A percentile compares a stretch with the other conserved stretches of the same genome.
Conservation (phyloP, 37 sponge, comb jelly and placozoan species). For the Bolinopsis microptera region DNA sequence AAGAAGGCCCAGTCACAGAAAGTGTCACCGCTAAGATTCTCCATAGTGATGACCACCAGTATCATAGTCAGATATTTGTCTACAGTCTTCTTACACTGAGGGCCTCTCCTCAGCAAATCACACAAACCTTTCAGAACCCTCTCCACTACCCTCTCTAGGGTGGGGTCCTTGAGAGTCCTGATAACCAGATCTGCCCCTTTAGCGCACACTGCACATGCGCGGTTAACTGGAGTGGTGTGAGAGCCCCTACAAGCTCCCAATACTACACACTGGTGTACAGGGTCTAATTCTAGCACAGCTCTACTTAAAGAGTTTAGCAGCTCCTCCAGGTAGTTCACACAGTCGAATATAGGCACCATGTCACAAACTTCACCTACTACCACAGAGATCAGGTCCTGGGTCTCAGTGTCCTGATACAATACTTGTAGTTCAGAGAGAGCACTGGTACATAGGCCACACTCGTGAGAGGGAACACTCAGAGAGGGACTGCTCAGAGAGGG, state of each 20-base stretch:
- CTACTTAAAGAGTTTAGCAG: not conserved
- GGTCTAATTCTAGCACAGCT: not conserved
- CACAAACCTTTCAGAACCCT: not conserved
- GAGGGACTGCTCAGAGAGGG: too few relatives aligned
- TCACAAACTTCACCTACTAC: not conserved
- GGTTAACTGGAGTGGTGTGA: not conserved
- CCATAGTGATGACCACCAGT: not conserved
- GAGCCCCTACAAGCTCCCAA: not conserved
- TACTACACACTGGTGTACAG: not conserved
- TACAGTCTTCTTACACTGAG: not conserved
- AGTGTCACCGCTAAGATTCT: conserved; percentile 1
- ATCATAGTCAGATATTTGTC: not conserved
- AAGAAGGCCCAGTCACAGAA: conserved; percentile 37
- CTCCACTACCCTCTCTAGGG: not conserved
- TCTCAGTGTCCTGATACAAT: not conserved
- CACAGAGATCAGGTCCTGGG: not conserved
- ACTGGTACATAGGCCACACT: not conserved
- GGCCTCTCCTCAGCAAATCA: not conserved
- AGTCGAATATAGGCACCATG: not conserved
- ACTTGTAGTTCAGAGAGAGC: not conserved
- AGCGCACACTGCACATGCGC: not conserved
- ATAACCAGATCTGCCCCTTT: not conserved
- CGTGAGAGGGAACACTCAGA: too few relatives aligned
- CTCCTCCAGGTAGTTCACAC: not conserved
- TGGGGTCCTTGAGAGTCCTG: not conserved